Evolutionary conservation across 2,113 vertebrate genomes (phyloP), one percentile per base, ranked within the genome.

Genomic region (Sula dactylatra): DNA sequence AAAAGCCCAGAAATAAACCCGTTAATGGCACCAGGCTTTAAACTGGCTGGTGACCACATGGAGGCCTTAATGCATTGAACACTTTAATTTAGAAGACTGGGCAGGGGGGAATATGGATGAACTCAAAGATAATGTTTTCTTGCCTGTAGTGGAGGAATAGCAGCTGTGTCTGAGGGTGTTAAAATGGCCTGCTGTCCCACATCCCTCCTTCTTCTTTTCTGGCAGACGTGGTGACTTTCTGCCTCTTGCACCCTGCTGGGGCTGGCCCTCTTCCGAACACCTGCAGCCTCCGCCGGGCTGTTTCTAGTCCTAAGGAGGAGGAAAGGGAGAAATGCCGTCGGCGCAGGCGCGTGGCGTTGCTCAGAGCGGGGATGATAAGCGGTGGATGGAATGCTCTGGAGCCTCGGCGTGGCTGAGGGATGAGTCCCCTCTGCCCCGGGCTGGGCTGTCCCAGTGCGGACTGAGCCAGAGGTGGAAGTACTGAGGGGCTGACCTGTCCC

Each of bases 341-440:
- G 40, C 9, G 15, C 65, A 34, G 76, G 26, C 1, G 1, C 2
- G 8, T 4, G 11, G 56, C 3, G 1, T 32, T 11, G 29, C 15
- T 49, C 12, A 11, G 34, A 22, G 72, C 3, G 4, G 27, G 36
- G 38, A 6, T 36, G 74, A 2, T 16, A 27, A 11, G 54, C 2
- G 2, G 70, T 11, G 59, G 55, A 8, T 47, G 50, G 32, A 3
- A 8, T 13, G 34, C 49, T 52, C 26, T n/a, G 59, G 54, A 67
- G 27, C 50, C 32, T 27, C 1, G 11, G 58, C 1, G 1, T 24
- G 67, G 54, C 72, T 38, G 34, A 14, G 16, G 67, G 65, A 12
- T 9, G 25, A 29, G 34, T 44, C 70, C 80, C 45, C 11, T 42
- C 49, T 54, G 24, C 47, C 27, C 34, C 12, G 2, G 29, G 36